These are phyloP conservation scores for Barnardius zonarius DNA, from an alignment of 2,113 vertebrate genomes.

Conservation along the genomic window DNA sequence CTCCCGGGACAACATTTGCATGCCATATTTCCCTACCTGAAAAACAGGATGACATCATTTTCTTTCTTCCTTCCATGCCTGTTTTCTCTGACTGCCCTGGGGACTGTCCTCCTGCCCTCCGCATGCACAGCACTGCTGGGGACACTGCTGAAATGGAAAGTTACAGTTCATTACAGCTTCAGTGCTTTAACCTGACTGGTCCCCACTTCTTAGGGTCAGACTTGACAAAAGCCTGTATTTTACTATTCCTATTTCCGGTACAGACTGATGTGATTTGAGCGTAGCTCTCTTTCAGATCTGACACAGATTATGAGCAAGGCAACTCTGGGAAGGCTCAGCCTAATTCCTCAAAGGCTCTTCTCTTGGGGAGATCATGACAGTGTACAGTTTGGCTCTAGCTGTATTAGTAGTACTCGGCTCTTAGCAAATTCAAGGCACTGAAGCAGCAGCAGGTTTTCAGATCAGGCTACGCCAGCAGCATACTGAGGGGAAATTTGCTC, in stretches of 20 bases:
- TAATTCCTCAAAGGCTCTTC: neutral
- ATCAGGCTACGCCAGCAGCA: neutral
- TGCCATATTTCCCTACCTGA: neutral
- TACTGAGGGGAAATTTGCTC: neutral
- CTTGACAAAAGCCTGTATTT: neutral
- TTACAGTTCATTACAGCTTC: rapidly evolving
- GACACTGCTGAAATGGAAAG: neutral
- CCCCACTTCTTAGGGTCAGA: neutral
- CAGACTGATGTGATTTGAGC: neutral
- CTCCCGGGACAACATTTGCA: rapidly evolving
- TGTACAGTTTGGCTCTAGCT: neutral
- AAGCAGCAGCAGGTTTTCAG: neutral
- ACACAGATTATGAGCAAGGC: neutral
- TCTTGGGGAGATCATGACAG: neutral
- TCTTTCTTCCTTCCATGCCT: neutral
- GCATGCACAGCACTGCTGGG: neutral
- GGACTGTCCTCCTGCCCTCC: neutral
- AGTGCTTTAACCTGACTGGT: neutral
- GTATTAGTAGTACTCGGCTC: neutral
- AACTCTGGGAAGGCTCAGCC: neutral
- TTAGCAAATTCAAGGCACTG: neutral
- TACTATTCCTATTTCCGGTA: rapidly evolving
- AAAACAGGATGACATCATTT: neutral
- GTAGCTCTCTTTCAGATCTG: neutral
- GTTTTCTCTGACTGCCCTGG: neutral